phyloP scores from a whole-genome alignment of 2,797 vertebrate genomes.

The Potorous gilbertii region DNA sequence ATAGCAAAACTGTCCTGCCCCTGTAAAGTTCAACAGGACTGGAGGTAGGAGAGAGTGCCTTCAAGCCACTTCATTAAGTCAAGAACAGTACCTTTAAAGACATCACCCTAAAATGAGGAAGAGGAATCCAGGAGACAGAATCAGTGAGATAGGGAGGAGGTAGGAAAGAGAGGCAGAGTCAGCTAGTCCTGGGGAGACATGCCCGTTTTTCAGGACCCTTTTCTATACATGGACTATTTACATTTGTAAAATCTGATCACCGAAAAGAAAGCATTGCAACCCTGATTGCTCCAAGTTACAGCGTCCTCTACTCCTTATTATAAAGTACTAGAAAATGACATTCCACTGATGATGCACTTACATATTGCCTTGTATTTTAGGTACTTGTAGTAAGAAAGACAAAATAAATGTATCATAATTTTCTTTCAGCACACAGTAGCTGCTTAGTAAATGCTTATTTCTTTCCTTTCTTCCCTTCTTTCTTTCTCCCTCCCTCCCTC shows the following conservation, averaged over 20 bases:
- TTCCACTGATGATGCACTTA: not conserved
- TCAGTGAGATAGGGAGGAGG: not conserved
- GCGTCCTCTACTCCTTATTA: not conserved
- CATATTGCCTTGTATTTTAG: not conserved
- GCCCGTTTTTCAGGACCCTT: too few species aligned
- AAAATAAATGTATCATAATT: not conserved
- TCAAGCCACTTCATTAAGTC: not conserved
- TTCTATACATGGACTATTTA: not conserved
- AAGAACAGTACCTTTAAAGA: not conserved
- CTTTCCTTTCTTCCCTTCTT: not conserved
- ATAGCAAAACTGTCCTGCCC: constrained; percentile 8
- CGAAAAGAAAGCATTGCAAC: not conserved
- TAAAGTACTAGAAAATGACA: not conserved
- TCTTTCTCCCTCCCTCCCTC: not conserved
- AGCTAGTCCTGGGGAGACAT: too few species aligned
- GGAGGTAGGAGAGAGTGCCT: not conserved
- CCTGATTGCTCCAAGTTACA: not conserved
- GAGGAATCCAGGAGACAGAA: not conserved
- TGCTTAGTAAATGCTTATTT: not conserved
- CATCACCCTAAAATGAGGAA: not conserved
- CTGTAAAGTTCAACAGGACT: not conserved
- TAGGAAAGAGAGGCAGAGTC: not conserved
- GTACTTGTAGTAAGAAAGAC: not conserved
- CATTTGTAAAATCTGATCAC: not conserved
- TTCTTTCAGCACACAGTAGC: not conserved